phyloP scores from a whole-genome alignment of 2,113 vertebrate species.

The Pelobates fuscus region DNA sequence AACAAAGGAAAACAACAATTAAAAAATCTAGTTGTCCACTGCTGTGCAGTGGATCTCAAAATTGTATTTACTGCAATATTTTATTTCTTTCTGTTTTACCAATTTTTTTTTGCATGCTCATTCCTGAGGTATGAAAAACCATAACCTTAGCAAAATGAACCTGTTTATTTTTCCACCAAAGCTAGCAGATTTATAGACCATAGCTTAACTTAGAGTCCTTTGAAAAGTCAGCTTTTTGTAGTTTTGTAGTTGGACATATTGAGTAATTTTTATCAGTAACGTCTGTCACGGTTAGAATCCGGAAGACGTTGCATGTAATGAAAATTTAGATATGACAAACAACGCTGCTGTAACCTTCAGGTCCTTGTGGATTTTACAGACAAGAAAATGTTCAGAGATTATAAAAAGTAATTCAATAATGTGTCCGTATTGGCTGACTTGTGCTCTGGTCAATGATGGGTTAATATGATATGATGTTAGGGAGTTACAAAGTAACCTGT shows the following conservation, averaged over 20 bases:
- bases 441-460: too few relatives aligned
- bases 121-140: slow-evolving; percentile 19
- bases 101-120: slow-evolving; percentile 10
- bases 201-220: slow-evolving; percentile 18
- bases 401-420: too few relatives aligned
- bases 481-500: too few relatives aligned
- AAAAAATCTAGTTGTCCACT: too few relatives aligned
- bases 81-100: too few relatives aligned
- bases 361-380: too few relatives aligned
- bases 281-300: not conserved
- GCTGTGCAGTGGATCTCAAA: slow-evolving; percentile 14
- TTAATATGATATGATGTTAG: too few relatives aligned
- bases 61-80: too few relatives aligned
- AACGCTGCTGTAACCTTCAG: too few relatives aligned
- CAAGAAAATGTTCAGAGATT: too few relatives aligned
- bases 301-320: not conserved
- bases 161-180: slow-evolving; percentile 38
- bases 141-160: slow-evolving; percentile 29
- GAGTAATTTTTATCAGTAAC: slow-evolving; percentile 20
- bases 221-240: slow-evolving; percentile 23
- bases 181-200: slow-evolving; percentile 23
- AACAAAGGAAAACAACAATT: too few relatives aligned
- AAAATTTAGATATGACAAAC: not conserved
- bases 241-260: slow-evolving; percentile 27
- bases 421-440: too few relatives aligned